phyloP scores from a whole-genome alignment of 2,113 vertebrate species.

The Etheostoma cragini region DNA sequence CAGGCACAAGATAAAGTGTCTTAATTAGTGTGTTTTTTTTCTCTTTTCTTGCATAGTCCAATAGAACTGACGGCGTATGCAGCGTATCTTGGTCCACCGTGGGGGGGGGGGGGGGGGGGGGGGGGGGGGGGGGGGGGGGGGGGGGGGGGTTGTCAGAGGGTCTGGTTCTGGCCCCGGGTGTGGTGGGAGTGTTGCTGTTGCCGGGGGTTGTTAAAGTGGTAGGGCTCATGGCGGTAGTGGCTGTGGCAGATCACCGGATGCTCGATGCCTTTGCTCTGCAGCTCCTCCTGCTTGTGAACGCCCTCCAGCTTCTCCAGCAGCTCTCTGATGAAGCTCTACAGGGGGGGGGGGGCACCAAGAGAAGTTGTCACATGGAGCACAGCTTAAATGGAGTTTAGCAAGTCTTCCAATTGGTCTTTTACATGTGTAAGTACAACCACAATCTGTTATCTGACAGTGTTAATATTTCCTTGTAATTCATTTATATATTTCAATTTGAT shows the following conservation, averaged over 20 bases:
- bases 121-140: background rate
- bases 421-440: background rate
- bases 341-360: background rate
- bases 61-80: background rate
- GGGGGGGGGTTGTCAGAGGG: slow-evolving; percentile 60
- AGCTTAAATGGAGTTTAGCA: background rate
- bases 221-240: slow-evolving; percentile 79
- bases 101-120: background rate
- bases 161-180: slow-evolving; percentile 71
- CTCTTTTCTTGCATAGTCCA: background rate
- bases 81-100: background rate
- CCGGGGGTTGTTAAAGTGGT: slow-evolving; percentile 71
- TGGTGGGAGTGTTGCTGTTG: slow-evolving; percentile 42
- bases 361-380: background rate
- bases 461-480: no score
- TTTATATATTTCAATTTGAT: no score
- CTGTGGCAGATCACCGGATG: slow-evolving; percentile 75
- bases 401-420: background rate
- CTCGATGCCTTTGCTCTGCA: slow-evolving; percentile 82
- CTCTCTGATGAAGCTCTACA: slow-evolving; percentile 85
- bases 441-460: background rate
- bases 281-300: slow-evolving; percentile 87
- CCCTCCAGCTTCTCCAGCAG: slow-evolving; percentile 85
- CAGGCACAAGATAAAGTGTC: background rate
- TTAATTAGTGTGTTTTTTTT: background rate